Conservation (phyloP, 2,888 invertebrate genomes). For the Alcis repandata region DNA sequence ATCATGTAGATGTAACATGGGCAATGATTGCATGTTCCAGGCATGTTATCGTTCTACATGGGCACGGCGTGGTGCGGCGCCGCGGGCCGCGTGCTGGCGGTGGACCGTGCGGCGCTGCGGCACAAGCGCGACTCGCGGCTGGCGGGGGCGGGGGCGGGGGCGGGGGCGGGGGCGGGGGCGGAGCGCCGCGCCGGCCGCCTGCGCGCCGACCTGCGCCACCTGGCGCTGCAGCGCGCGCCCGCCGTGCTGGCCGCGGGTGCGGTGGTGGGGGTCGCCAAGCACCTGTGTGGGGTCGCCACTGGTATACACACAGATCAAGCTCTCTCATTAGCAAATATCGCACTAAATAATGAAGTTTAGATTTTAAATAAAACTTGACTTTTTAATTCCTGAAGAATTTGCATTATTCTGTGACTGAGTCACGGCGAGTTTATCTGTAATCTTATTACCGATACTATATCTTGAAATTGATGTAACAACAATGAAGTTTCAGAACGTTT, state of each 20-base stretch:
- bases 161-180: no score
- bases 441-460: no score
- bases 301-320: slow-evolving; percentile 75
- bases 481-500: no score
- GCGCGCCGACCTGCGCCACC: slow-evolving; percentile 93
- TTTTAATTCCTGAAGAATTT: no score
- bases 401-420: no score
- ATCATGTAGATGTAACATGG: no score
- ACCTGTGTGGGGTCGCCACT: slow-evolving; percentile 95
- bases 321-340: no score
- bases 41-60: slow-evolving; percentile 92
- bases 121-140: slow-evolving; percentile 90
- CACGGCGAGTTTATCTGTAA: no score
- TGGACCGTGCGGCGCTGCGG: slow-evolving; percentile 93
- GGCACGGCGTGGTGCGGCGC: slow-evolving; percentile 86
- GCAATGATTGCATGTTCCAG: slow-evolving; percentile 68
- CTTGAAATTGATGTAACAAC: no score
- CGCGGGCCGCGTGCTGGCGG: slow-evolving; percentile 87
- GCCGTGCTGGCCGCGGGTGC: slow-evolving; percentile 53
- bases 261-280: slow-evolving; percentile 94
- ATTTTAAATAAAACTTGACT: no score
- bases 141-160: no score
- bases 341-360: no score
- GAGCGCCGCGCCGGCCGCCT: slow-evolving; percentile 78
- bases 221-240: slow-evolving; percentile 86